phyloP scores from a whole-genome alignment of 2,888 invertebrate genomes.

The Apeira syringaria region DNA sequence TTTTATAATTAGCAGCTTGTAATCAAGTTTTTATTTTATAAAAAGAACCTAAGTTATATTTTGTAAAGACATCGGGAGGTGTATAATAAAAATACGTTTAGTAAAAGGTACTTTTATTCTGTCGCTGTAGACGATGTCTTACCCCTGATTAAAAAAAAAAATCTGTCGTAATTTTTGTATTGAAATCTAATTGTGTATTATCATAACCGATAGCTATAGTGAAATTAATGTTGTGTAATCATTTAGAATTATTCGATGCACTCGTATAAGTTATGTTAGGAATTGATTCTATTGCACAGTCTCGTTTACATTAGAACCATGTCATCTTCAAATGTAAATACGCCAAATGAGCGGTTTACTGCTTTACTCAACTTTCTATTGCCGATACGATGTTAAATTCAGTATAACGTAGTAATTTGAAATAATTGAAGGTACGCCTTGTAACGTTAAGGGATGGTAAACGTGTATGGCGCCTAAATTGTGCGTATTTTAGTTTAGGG shows the following conservation, averaged over 20 bases:
- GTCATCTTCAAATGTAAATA: constrained; percentile 16
- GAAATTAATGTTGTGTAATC: constrained; percentile 59
- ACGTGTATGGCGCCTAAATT: constrained; percentile 49
- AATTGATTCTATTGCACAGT: constrained; percentile 60
- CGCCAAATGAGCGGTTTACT: constrained; percentile 10
- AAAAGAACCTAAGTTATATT: constrained; percentile 62
- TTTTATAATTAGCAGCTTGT: constrained; percentile 78
- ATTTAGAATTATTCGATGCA: constrained; percentile 59
- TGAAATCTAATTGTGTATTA: constrained; percentile 38
- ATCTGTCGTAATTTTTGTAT: constrained; percentile 45
- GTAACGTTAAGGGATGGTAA: constrained; percentile 49
- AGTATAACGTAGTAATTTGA: constrained; percentile 25
- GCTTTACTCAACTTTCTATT: constrained; percentile 14
- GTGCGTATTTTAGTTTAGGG: constrained; percentile 64
- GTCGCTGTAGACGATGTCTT: constrained; percentile 50
- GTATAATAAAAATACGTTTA: constrained; percentile 76
- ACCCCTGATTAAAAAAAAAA: constrained; percentile 44
- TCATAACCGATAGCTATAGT: constrained; percentile 49
- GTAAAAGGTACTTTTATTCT: constrained; percentile 62
- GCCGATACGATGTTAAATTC: constrained; percentile 31
- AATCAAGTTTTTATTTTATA: constrained; percentile 71
- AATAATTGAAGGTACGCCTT: constrained; percentile 40
- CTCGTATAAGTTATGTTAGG: constrained; percentile 56
- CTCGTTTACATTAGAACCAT: constrained; percentile 31
- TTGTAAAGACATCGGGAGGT: constrained; percentile 71